Percentiles rank a stretch among this genome's conserved stretches.
These are phyloP conservation scores for Cartodere bifasciata DNA, from an alignment of 2,888 invertebrate species.

Conservation along the genomic window DNA sequence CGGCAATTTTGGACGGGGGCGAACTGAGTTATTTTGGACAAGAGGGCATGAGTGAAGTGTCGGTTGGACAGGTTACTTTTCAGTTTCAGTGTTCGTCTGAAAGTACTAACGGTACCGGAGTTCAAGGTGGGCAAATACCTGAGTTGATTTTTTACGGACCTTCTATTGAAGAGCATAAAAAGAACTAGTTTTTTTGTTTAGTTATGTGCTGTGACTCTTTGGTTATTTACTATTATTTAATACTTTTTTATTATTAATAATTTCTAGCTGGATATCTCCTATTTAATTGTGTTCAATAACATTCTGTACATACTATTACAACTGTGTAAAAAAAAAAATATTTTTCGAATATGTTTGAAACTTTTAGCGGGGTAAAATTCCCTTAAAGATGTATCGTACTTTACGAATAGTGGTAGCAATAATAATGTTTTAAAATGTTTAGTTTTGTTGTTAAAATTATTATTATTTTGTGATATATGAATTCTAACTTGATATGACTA, in stretches of 20 bases:
- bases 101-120: slow-evolving; percentile 94
- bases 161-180: slow-evolving; percentile 38
- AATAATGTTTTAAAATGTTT: too few species aligned
- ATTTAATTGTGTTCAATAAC: slow-evolving; percentile 20
- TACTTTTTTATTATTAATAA: slow-evolving; percentile 12
- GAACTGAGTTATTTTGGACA: slow-evolving; percentile 95
- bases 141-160: slow-evolving; percentile 93
- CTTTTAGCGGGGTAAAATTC: too few species aligned
- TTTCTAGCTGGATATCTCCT: slow-evolving; percentile 18
- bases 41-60: slow-evolving; percentile 90
- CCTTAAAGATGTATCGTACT: too few species aligned
- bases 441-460: too few species aligned
- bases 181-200: slow-evolving; percentile 10
- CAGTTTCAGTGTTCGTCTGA: slow-evolving; percentile 96
- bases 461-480: too few species aligned
- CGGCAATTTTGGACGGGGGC: slow-evolving; percentile 86
- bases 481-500: too few species aligned
- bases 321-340: too few species aligned
- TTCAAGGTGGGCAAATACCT: slow-evolving; percentile 95
- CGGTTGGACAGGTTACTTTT: slow-evolving; percentile 85
- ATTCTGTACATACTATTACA: too few species aligned
- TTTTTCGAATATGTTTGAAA: too few species aligned
- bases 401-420: too few species aligned
- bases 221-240: slow-evolving; percentile 14
- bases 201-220: slow-evolving; percentile 23